These are phyloP conservation scores for Thamnophis sirtalis DNA, from an alignment of 2,113 vertebrate species.

Conservation along the genomic window DNA sequence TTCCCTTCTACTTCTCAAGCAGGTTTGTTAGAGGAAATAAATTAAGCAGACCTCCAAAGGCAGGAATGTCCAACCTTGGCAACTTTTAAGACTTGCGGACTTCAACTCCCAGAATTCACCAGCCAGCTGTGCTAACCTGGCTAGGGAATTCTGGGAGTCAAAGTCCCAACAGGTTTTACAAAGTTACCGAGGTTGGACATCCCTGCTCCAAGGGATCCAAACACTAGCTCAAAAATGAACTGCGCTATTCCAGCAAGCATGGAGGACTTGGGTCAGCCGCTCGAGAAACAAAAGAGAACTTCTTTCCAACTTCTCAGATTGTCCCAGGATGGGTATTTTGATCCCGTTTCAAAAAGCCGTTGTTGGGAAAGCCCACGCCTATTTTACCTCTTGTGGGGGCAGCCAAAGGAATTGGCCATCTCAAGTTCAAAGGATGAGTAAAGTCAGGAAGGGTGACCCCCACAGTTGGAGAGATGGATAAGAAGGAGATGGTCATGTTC, in stretches of 20 bases:
- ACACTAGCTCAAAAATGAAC: too few species aligned
- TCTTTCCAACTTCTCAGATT: not conserved
- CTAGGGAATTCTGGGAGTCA: not conserved
- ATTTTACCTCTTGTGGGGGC: not conserved
- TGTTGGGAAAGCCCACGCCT: too few species aligned
- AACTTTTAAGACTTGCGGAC: not conserved
- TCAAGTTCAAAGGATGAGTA: not conserved
- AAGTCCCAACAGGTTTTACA: not conserved
- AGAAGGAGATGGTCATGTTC: not conserved
- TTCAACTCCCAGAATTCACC: not conserved
- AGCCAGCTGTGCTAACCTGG: not conserved
- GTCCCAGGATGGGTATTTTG: not conserved
- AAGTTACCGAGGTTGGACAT: not conserved
- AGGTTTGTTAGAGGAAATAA: not conserved
- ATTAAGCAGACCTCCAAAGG: not conserved
- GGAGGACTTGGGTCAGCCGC: not conserved
- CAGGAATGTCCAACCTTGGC: not conserved
- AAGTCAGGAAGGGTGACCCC: not conserved
- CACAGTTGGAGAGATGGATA: not conserved
- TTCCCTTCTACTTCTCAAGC: accelerated
- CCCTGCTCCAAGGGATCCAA: not conserved
- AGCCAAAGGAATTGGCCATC: not conserved
- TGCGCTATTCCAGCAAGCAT: not conserved
- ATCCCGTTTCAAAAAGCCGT: not conserved
- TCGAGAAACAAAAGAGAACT: not conserved